Conservation (phyloP, 2,888 invertebrate genomes). For the Petrolisthes manimaculis region DNA sequence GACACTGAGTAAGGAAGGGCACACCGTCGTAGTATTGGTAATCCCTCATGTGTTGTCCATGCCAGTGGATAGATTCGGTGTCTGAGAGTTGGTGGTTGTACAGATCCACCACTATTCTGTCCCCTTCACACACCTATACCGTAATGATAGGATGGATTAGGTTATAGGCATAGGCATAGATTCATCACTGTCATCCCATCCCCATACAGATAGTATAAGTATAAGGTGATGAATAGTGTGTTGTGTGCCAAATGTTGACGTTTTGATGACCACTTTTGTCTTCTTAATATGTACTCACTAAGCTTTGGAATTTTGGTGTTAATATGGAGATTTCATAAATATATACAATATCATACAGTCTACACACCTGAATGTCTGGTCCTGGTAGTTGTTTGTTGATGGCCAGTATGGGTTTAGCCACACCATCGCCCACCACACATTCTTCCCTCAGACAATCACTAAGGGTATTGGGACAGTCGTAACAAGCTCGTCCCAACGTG, state of each 20-base stretch:
- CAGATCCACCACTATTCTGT: conserved; percentile 70
- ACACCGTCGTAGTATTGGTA: conserved; percentile 69
- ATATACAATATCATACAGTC: too few species aligned
- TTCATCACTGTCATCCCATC: too few species aligned
- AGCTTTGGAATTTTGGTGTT: too few species aligned
- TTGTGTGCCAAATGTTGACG: too few species aligned
- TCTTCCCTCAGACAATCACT: conserved; percentile 83
- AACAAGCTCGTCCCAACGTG: conserved; percentile 78
- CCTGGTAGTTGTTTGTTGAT: conserved; percentile 91
- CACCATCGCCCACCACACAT: conserved; percentile 87
- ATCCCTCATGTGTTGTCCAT: conserved; percentile 70
- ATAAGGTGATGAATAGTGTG: too few species aligned
- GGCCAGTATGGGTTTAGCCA: conserved; percentile 80
- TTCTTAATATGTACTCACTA: too few species aligned
- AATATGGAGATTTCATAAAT: too few species aligned
- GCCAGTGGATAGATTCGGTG: conserved; percentile 72
- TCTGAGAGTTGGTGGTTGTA: conserved; percentile 69
- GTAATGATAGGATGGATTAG: neutral
- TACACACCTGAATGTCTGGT: conserved; percentile 81
- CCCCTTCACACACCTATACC: conserved; percentile 69
- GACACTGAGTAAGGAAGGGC: conserved; percentile 71
- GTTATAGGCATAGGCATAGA: neutral
- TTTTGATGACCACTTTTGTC: too few species aligned
- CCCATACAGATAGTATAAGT: too few species aligned
- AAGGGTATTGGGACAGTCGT: conserved; percentile 81